phyloP scores from a whole-genome alignment of 1,140 invertebrate genomes.

The Nomia melanderi region DNA sequence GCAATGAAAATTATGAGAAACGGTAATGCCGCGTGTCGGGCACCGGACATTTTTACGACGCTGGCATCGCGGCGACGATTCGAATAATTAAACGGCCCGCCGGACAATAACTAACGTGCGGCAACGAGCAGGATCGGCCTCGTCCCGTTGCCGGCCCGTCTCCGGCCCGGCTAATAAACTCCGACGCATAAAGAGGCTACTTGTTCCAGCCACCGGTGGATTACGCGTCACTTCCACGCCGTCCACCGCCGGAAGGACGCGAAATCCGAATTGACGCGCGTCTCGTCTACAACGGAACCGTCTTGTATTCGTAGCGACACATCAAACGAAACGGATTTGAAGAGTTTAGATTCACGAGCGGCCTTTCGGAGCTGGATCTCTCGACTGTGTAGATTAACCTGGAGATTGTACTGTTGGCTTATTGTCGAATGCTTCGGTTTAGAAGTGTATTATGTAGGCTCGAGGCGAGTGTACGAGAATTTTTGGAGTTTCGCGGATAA shows the following conservation, averaged over 20 bases:
- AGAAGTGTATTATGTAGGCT: too few relatives aligned
- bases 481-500: too few relatives aligned
- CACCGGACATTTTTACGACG: slow-evolving; percentile 34
- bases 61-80: slow-evolving; percentile 15
- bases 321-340: too few relatives aligned
- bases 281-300: too few relatives aligned
- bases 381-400: too few relatives aligned
- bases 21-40: slow-evolving; percentile 15
- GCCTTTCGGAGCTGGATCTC: too few relatives aligned
- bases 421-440: too few relatives aligned
- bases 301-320: too few relatives aligned
- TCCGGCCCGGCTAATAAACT: slow-evolving; percentile 46
- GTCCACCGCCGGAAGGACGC: neutral
- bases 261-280: slow-evolving; percentile 63
- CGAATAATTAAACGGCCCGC: slow-evolving; percentile 40
- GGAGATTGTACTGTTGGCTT: too few relatives aligned
- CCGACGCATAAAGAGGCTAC: slow-evolving; percentile 4
- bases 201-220: slow-evolving; percentile 17
- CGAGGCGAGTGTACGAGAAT: too few relatives aligned
- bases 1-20: slow-evolving; percentile 40
- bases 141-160: neutral
- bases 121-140: slow-evolving; percentile 3
- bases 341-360: too few relatives aligned
- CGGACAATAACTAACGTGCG: slow-evolving; percentile 41
- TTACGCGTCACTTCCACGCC: neutral